These are phyloP conservation scores for Papilio polyxenes DNA, from an alignment of 1,140 invertebrate species.

Conservation along the genomic window DNA sequence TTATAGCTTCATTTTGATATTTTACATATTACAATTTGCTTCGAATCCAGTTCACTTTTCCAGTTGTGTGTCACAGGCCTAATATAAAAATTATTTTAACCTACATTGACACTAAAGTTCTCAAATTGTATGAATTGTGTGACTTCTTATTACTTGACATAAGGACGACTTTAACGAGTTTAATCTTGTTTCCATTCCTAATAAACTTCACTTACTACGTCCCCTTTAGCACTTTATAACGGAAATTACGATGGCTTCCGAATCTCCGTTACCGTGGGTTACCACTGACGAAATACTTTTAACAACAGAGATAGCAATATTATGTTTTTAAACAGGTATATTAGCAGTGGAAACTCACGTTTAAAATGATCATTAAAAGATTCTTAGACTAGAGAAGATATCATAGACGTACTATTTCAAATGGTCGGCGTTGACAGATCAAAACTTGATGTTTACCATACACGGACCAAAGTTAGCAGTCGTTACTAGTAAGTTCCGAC, in stretches of 20 bases:
- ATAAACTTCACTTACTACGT: constrained; percentile 6
- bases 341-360: too few species aligned
- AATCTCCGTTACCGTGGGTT: background rate
- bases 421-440: too few species aligned
- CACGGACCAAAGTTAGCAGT: too few species aligned
- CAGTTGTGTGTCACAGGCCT: background rate
- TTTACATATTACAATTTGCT: too few species aligned
- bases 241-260: background rate
- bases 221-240: background rate
- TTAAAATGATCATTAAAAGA: too few species aligned
- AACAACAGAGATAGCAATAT: background rate
- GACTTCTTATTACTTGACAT: background rate
- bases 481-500: too few species aligned
- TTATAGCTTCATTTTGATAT: too few species aligned
- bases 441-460: too few species aligned
- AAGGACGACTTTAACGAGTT: background rate
- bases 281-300: background rate
- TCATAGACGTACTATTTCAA: background rate
- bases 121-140: background rate
- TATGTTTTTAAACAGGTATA: too few species aligned
- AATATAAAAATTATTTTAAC: background rate
- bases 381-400: too few species aligned
- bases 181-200: background rate
- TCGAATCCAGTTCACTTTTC: too few species aligned
- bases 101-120: background rate